phyloP scores from a whole-genome alignment of 2,113 vertebrate species.

The Sinosuthora webbiana region DNA sequence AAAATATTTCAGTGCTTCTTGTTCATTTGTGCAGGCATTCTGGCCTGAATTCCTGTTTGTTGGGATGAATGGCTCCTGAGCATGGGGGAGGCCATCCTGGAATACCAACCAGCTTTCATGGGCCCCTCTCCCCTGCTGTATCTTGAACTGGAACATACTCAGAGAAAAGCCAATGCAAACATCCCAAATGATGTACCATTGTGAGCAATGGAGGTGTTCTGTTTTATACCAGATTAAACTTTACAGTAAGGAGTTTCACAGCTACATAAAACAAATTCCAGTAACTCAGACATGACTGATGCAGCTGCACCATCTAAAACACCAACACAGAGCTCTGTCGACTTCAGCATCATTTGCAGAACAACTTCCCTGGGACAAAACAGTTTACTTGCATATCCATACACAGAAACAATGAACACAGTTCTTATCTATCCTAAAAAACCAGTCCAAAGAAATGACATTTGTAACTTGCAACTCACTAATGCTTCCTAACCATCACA shows the following conservation, averaged over 20 bases:
- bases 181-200: background rate
- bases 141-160: background rate
- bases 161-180: background rate
- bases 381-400: background rate
- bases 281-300: background rate
- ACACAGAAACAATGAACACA: background rate
- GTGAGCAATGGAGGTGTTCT: accelerated
- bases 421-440: background rate
- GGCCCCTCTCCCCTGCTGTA: background rate
- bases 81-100: background rate
- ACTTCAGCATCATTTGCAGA: background rate
- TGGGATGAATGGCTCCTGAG: background rate
- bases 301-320: background rate
- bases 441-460: accelerated
- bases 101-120: background rate
- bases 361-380: background rate
- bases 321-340: background rate
- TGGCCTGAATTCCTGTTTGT: background rate
- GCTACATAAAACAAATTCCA: background rate
- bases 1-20: background rate
- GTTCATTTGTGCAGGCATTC: background rate
- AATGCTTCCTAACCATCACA: background rate
- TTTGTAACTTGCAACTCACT: background rate
- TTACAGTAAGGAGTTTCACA: background rate
- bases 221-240: background rate